Conservation (phyloP, 2,113 vertebrate species). For the Microcebus jonahi region DNA sequence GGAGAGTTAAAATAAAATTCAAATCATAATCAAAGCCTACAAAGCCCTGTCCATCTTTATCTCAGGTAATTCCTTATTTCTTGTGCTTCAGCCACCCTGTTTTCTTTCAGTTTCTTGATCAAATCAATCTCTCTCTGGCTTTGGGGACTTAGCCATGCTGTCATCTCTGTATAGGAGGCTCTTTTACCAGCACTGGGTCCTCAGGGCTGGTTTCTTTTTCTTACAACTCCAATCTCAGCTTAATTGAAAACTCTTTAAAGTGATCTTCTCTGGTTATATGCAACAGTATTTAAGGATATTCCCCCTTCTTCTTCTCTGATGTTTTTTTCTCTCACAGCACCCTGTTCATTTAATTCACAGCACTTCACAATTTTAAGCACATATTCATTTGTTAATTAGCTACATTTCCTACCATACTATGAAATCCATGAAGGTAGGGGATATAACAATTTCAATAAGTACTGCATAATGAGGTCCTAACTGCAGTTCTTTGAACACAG, state of each 20-base stretch:
- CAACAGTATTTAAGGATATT: not conserved
- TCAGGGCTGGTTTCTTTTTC: not conserved
- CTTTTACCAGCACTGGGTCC: not conserved
- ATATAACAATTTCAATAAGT: not conserved
- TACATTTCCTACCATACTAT: not conserved
- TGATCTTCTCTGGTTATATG: not conserved
- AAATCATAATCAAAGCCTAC: not conserved
- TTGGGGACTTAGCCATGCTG: not conserved
- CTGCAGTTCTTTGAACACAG: not conserved
- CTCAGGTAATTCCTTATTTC: not conserved
- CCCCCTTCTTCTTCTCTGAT: not conserved
- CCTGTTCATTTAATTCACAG: not conserved
- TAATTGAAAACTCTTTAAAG: conserved; percentile 22
- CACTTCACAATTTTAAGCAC: not conserved
- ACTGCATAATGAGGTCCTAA: not conserved
- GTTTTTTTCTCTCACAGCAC: not conserved
- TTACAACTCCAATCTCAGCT: not conserved
- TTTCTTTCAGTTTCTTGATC: not conserved
- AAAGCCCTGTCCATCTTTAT: not conserved
- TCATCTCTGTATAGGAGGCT: not conserved
- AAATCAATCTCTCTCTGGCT: not conserved
- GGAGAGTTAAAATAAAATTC: conserved; percentile 19
- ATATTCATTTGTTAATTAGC: not conserved
- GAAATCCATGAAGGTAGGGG: not conserved
- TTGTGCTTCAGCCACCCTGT: not conserved